These are phyloP conservation scores for Tribolium freemani DNA, from an alignment of 2,888 invertebrate genomes.

Conservation along the genomic window DNA sequence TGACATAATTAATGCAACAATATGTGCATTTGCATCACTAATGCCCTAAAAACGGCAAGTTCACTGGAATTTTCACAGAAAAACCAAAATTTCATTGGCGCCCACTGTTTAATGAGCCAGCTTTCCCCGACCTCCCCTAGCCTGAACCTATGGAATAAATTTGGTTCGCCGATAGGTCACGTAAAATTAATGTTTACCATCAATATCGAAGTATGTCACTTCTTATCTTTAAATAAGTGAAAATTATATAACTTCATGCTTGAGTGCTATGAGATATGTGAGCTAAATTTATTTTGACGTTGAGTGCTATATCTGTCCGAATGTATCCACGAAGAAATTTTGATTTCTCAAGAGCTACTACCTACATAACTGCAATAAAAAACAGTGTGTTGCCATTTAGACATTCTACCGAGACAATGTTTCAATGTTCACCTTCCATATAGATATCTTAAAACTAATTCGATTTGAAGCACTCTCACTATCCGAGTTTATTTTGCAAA, in stretches of 20 bases:
- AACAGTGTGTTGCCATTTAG: too few relatives aligned
- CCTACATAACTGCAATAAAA: neutral
- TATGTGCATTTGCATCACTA: constrained; percentile 23
- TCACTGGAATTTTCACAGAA: neutral
- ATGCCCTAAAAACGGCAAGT: neutral
- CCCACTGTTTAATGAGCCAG: too few relatives aligned
- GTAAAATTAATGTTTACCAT: too few relatives aligned
- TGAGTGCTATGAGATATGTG: neutral
- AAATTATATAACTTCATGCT: neutral
- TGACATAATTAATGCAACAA: constrained; percentile 41
- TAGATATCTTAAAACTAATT: neutral
- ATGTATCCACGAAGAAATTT: neutral
- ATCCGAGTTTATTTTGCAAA: neutral
- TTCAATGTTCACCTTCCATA: too few relatives aligned
- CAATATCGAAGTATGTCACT: neutral
- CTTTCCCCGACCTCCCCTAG: too few relatives aligned
- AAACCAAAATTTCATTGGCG: neutral
- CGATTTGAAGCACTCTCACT: neutral
- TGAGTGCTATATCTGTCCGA: neutral
- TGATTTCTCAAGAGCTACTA: neutral
- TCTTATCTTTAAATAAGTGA: neutral
- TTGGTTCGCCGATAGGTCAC: neutral
- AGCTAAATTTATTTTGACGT: neutral
- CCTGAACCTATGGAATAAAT: neutral
- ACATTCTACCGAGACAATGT: too few relatives aligned